These are phyloP conservation scores for Esox masquinongy DNA, from an alignment of 2,797 vertebrate species.

Conservation along the genomic window DNA sequence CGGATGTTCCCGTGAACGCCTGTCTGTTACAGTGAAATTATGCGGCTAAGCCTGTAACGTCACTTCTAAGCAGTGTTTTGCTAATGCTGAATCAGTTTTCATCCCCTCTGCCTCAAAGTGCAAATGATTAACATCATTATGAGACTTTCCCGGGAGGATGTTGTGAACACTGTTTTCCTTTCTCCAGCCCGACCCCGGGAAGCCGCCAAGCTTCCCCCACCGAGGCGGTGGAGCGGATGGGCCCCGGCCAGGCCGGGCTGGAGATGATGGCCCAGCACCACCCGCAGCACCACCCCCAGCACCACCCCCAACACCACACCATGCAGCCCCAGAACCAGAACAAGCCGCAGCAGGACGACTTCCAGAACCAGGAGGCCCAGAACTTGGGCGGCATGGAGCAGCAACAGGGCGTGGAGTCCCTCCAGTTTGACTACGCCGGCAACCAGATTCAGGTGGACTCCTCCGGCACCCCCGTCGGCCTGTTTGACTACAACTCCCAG, in stretches of 20 bases:
- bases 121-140: not conserved
- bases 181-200: conserved; percentile 87
- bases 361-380: conserved; percentile 90
- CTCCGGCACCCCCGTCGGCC: conserved; percentile 88
- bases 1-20: no score
- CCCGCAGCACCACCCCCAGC: conserved; percentile 45
- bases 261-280: conserved; percentile 89
- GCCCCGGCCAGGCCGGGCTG: conserved; percentile 81
- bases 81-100: not conserved
- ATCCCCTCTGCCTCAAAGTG: not conserved
- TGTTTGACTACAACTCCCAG: conserved; percentile 97
- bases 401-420: conserved; percentile 90
- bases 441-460: conserved; percentile 98
- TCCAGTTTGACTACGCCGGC: conserved; percentile 96
- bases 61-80: not conserved
- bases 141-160: not conserved
- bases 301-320: conserved; percentile 65
- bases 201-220: conserved; percentile 96
- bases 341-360: conserved; percentile 88
- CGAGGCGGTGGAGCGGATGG: conserved; percentile 92
- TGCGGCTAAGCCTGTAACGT: not conserved
- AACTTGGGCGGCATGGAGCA: conserved; percentile 96
- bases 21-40: not conserved
- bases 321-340: conserved; percentile 82
- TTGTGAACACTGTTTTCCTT: not conserved